Conservation (phyloP, 2,797 vertebrate genomes). For the Cyprinella venusta region DNA sequence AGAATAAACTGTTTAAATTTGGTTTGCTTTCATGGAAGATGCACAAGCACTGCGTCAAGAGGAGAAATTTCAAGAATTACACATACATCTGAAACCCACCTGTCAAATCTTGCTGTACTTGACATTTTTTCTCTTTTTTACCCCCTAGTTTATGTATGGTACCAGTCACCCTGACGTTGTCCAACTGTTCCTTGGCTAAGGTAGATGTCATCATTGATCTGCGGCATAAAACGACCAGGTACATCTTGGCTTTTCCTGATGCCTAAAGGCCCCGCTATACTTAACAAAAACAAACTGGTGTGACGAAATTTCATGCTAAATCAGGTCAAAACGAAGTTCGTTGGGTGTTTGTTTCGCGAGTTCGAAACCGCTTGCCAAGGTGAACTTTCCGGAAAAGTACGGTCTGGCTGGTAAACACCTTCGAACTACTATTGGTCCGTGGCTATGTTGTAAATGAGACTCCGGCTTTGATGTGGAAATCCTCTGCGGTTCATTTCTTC, state of each 20-base stretch:
- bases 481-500: too few species aligned
- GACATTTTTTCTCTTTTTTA: constrained; percentile 37
- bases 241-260: constrained; percentile 15
- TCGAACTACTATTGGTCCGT: background rate
- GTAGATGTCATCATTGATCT: constrained; percentile 94
- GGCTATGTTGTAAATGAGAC: background rate
- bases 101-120: background rate
- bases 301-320: background rate
- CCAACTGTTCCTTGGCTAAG: constrained; percentile 89
- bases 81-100: background rate
- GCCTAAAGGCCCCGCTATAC: background rate
- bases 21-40: background rate
- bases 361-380: background rate
- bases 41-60: background rate
- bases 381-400: background rate
- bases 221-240: constrained; percentile 90
- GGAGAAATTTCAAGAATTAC: background rate
- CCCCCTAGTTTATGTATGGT: constrained; percentile 89
- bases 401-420: background rate
- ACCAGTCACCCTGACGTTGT: constrained; percentile 90
- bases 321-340: background rate
- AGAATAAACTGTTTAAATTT: background rate
- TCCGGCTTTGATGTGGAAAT: background rate
- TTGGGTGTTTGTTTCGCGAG: background rate
- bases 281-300: background rate